phyloP scores from a whole-genome alignment of 2,888 invertebrate species.

The Leucoma salicis region DNA sequence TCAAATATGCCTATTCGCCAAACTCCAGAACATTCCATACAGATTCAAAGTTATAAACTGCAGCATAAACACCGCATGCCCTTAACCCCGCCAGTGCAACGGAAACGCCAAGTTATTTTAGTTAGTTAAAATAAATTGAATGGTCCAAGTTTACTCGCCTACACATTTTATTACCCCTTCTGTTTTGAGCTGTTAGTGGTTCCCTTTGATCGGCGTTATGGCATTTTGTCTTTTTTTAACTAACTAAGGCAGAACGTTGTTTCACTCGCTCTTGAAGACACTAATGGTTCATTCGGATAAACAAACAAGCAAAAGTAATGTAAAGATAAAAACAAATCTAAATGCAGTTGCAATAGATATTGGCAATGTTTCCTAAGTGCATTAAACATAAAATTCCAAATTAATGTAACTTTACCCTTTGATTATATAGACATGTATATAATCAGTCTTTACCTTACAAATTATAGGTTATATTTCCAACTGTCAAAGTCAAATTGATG shows the following conservation, averaged over 20 bases:
- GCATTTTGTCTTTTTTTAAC: constrained; percentile 25
- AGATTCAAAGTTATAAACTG: neutral
- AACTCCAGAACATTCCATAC: constrained; percentile 1
- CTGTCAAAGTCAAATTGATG: too few relatives aligned
- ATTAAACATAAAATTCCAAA: too few relatives aligned
- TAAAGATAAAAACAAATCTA: too few relatives aligned
- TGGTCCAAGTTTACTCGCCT: constrained; percentile 33
- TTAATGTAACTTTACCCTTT: too few relatives aligned
- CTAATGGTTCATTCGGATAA: neutral
- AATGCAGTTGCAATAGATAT: neutral
- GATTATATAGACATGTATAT: too few relatives aligned
- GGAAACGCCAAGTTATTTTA: constrained; percentile 58
- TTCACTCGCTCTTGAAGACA: neutral
- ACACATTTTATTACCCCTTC: constrained; percentile 51
- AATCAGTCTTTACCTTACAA: too few relatives aligned
- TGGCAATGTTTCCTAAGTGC: too few relatives aligned
- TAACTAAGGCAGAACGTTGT: neutral
- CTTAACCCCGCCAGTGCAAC: constrained; percentile 35
- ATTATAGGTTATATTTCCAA: too few relatives aligned
- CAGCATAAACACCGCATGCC: constrained; percentile 26
- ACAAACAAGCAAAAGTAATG: too few relatives aligned
- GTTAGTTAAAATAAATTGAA: constrained; percentile 67
- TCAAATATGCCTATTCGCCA: too few relatives aligned
- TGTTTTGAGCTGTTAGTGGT: constrained; percentile 30
- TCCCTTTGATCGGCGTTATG: constrained; percentile 47